Evolutionary conservation across 2,888 invertebrate genomes (phyloP), one percentile per base, ranked within the genome.

Genomic region (Chesias legatella): DNA sequence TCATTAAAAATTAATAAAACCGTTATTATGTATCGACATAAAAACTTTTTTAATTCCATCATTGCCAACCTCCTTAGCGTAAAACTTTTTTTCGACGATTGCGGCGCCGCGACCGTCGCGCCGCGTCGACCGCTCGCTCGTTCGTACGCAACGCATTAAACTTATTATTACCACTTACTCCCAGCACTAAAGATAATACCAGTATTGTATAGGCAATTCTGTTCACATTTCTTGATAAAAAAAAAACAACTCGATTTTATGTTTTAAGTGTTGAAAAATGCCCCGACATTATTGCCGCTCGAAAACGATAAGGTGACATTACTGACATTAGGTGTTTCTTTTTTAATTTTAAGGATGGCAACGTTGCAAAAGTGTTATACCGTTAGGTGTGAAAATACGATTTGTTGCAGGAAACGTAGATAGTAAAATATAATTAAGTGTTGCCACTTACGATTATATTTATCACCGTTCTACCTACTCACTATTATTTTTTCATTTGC

Each of bases 81-180:
- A 36, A 17, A 36, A 31, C 43, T 20, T 49, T 64, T 63, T 64
- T 68, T 73, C 70, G 75, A 76, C 75, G 61, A 66, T 64, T n/a
- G n/a, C n/a, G 69, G 62, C 71, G 65, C 63, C 73, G n/a, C n/a
- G 63, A 67, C 67, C 66, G 64, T 71, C 72, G 73, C 67, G 66
- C 67, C 63, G 63, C 57, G 65, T 49, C 64, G 67, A 55, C 22
- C 34, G 41, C 26, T 36, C 45, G 38, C 23, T 36, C 45, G 38
- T 11, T 27, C 33, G 44, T 62, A 60, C 65, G 52, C 62, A 58
- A 60, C 60, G 60, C 75, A 76, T 79, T 78, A 77, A 81, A 81
- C 72, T 76, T 77, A 76, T 82, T 82, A 83, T 80, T 79, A 76
- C 70, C 77, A 77, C 76, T 84, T 79, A 82, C 68, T 74, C 56